Evolutionary conservation across 2,888 invertebrate genomes (phyloP).

Genomic region (Epinotia brunnichana): DNA sequence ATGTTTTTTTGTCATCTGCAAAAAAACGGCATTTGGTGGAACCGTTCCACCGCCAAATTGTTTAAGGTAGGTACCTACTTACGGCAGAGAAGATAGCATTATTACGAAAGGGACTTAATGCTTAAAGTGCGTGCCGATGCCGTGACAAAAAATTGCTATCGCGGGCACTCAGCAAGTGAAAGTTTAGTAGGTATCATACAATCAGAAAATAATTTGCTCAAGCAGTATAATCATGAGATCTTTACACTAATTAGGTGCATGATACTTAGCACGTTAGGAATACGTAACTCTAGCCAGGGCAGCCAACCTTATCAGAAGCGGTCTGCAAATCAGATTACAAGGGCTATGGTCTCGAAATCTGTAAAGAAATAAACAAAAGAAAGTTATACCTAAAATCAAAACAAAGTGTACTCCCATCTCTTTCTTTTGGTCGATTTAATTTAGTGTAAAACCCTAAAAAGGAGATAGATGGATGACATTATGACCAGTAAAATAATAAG

Average conservation of each 20-base stretch:
- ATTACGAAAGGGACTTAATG: neutral
- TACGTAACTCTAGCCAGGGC: neutral
- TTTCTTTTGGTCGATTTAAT: too few relatives aligned
- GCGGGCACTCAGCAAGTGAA: neutral
- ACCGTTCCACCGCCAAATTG: too few relatives aligned
- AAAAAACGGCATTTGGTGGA: too few relatives aligned
- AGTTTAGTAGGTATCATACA: slow-evolving; percentile 14
- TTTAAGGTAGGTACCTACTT: too few relatives aligned
- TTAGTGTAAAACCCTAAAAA: too few relatives aligned
- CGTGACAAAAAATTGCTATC: slow-evolving; percentile 7
- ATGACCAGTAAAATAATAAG: too few relatives aligned
- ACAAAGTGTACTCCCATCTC: too few relatives aligned
- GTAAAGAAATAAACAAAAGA: too few relatives aligned
- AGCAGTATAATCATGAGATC: slow-evolving; percentile 8
- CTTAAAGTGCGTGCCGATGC: neutral
- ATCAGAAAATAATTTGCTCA: slow-evolving; percentile 26
- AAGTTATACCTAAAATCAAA: too few relatives aligned
- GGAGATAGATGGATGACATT: too few relatives aligned
- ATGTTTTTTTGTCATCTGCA: too few relatives aligned
- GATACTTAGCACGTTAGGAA: neutral
- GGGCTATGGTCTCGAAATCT: neutral
- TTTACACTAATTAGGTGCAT: slow-evolving; percentile 10
- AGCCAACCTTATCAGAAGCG: neutral
- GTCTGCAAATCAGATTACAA: neutral
- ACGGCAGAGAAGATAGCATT: neutral